Conservation (phyloP, 2,797 vertebrate species). For the Zalophus californianus region DNA sequence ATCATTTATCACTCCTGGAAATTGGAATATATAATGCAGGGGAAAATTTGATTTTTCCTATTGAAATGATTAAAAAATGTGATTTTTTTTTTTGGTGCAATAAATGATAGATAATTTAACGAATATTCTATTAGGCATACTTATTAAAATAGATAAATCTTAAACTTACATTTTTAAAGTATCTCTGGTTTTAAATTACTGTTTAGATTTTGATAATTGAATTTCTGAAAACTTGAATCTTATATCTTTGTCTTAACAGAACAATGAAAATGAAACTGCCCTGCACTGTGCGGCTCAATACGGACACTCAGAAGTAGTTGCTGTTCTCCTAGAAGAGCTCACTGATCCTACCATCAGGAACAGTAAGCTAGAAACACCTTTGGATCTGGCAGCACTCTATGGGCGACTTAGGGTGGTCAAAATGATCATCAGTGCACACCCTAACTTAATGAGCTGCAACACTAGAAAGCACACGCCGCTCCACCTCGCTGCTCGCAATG, state of each 20-base stretch:
- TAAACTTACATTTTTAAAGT: background rate
- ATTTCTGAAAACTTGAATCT: conserved; percentile 55
- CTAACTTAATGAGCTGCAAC: conserved; percentile 95
- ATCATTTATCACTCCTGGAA: conserved; percentile 50
- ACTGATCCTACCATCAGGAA: conserved; percentile 97
- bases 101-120: background rate
- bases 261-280: conserved; percentile 96
- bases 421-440: conserved; percentile 96
- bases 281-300: conserved; percentile 98
- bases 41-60: conserved; percentile 8
- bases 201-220: background rate
- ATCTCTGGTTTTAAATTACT: background rate
- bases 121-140: background rate
- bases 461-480: conserved; percentile 94
- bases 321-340: conserved; percentile 95
- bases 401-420: conserved; percentile 96
- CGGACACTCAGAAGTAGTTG: conserved; percentile 96
- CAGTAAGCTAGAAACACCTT: conserved; percentile 94
- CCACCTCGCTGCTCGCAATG: conserved; percentile 96
- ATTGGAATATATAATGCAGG: background rate
- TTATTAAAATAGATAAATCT: background rate
- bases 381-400: conserved; percentile 97
- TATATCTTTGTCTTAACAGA: conserved; percentile 86
- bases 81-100: background rate
- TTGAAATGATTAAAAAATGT: background rate